A percentile compares a stretch with the other conserved stretches of the same genome.
These are phyloP conservation scores for Aleadryas rufinucha DNA, from an alignment of 2,113 vertebrate species.

Conservation along the genomic window DNA sequence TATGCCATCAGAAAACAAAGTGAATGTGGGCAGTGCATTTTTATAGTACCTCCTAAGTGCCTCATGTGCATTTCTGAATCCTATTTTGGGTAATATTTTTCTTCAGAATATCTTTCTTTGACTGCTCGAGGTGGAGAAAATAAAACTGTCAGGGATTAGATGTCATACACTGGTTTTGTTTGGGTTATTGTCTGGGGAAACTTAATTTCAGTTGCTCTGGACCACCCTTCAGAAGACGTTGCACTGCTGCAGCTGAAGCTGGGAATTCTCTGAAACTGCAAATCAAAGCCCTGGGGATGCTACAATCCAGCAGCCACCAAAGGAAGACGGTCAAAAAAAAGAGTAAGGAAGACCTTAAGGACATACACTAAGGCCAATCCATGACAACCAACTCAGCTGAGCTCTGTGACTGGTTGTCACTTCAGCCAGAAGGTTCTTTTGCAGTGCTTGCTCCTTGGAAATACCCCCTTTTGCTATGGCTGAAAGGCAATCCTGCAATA, in stretches of 20 bases:
- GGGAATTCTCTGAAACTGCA: background rate
- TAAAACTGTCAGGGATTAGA: background rate
- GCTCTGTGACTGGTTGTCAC: background rate
- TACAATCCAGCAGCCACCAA: background rate
- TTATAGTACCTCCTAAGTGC: background rate
- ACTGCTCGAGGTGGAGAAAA: background rate
- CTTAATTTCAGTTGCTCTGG: background rate
- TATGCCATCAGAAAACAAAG: background rate
- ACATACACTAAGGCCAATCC: background rate
- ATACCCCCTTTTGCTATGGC: background rate
- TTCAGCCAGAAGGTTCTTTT: background rate
- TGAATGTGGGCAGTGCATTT: background rate
- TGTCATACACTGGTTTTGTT: background rate
- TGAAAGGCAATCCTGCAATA: background rate
- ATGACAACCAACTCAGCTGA: background rate
- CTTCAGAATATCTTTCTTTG: background rate
- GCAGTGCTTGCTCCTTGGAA: background rate
- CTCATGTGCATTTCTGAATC: background rate
- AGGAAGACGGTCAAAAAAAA: background rate
- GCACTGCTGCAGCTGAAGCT: background rate
- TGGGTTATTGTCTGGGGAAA: background rate
- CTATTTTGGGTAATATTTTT: background rate
- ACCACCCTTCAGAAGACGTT: background rate
- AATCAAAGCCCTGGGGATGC: background rate
- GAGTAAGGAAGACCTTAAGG: background rate